Evolutionary conservation across 2,888 invertebrate genomes (phyloP).

Genomic region (Ptychoptera contaminata): DNA sequence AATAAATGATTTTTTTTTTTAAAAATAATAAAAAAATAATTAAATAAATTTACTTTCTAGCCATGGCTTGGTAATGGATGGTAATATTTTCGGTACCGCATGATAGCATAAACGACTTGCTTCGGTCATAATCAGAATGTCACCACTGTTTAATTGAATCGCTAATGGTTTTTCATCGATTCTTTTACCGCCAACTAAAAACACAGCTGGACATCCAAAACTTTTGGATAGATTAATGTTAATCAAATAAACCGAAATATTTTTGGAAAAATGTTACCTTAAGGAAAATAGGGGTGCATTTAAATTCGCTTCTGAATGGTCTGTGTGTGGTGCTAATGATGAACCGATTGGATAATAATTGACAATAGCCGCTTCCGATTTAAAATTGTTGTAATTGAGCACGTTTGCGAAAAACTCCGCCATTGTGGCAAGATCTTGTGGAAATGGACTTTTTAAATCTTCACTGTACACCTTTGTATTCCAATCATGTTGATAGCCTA

Average conservation of each 20-base stretch:
- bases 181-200: constrained; percentile 72
- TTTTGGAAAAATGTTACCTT: constrained; percentile 37
- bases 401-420: constrained; percentile 43
- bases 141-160: constrained; percentile 72
- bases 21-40: not conserved
- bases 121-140: constrained; percentile 80
- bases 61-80: constrained; percentile 36
- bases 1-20: constrained; percentile 15
- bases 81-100: constrained; percentile 77
- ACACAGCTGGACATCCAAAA: constrained; percentile 90
- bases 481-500: constrained; percentile 98
- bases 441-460: constrained; percentile 48
- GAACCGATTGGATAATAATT: constrained; percentile 93
- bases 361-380: constrained; percentile 85
- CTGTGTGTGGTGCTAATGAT: constrained; percentile 84
- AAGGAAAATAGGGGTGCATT: constrained; percentile 82
- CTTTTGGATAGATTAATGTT: constrained; percentile 39
- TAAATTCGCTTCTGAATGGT: constrained; percentile 78
- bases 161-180: constrained; percentile 51
- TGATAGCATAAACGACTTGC: constrained; percentile 77
- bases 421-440: constrained; percentile 50
- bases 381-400: constrained; percentile 43
- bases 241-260: constrained; percentile 2
- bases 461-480: constrained; percentile 79
- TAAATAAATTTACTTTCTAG: constrained; percentile 14